phyloP scores from a whole-genome alignment of 2,888 invertebrate species.

The Eilema caniola region DNA sequence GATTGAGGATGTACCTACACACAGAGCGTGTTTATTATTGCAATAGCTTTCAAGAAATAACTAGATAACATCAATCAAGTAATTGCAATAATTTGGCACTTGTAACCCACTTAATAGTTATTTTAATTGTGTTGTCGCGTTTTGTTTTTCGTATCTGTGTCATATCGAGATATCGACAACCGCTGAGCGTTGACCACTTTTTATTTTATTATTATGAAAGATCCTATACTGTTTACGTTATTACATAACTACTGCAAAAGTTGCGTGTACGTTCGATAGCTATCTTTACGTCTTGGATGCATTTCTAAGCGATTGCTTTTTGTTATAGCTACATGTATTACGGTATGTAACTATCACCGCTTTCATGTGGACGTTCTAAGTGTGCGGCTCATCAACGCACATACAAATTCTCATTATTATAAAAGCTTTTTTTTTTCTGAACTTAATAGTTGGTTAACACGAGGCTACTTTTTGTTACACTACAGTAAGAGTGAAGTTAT shows the following conservation, averaged over 20 bases:
- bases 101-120: slow-evolving; percentile 27
- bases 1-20: neutral
- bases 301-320: slow-evolving; percentile 21
- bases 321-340: slow-evolving; percentile 16
- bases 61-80: slow-evolving; percentile 16
- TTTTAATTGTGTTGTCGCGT: slow-evolving; percentile 25
- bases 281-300: slow-evolving; percentile 23
- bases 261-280: slow-evolving; percentile 29
- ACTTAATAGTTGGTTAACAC: slow-evolving; percentile 1
- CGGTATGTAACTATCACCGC: slow-evolving; percentile 6
- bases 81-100: slow-evolving; percentile 17
- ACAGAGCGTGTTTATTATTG: neutral
- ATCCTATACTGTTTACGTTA: slow-evolving; percentile 26
- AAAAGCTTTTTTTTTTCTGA: slow-evolving; percentile 15
- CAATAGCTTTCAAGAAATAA: neutral
- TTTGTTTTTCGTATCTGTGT: slow-evolving; percentile 22
- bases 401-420: slow-evolving; percentile 9
- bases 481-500: neutral
- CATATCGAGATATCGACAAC: slow-evolving; percentile 21
- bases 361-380: slow-evolving; percentile 14
- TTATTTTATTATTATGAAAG: slow-evolving; percentile 28
- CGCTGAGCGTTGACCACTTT: slow-evolving; percentile 15
- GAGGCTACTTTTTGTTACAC: neutral
- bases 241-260: slow-evolving; percentile 38
- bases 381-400: slow-evolving; percentile 13